Conservation (phyloP, 2,797 vertebrate species). For the Leptoclinus maculatus region DNA sequence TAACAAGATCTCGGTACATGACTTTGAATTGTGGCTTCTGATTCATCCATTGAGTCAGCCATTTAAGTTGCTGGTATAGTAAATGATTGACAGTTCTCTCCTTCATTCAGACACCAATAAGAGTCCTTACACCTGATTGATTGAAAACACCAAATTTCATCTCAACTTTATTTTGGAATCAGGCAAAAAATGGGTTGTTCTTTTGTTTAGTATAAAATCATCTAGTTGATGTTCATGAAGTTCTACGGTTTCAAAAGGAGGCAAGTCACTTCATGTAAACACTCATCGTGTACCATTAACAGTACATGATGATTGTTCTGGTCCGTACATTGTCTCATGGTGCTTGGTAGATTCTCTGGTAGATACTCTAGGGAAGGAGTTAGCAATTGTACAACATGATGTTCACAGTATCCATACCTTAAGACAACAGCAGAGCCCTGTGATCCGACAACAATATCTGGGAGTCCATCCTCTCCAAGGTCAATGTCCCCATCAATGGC, state of each 20-base stretch:
- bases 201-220: background rate
- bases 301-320: background rate
- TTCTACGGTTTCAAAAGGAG: background rate
- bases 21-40: background rate
- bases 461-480: constrained; percentile 78
- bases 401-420: constrained; percentile 70
- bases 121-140: background rate
- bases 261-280: background rate
- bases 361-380: background rate
- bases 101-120: background rate
- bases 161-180: background rate
- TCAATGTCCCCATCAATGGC: constrained; percentile 84
- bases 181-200: background rate
- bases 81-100: background rate
- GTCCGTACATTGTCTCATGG: background rate
- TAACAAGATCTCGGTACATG: background rate
- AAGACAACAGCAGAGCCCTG: constrained; percentile 79
- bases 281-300: background rate
- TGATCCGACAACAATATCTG: constrained; percentile 85
- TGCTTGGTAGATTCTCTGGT: background rate
- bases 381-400: background rate
- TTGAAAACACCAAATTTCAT: background rate
- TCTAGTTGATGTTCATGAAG: background rate
- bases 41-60: too few species aligned
- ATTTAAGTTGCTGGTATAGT: background rate